Percentiles rank a stretch among this genome's conserved stretches.
Evolutionary conservation across 2,888 invertebrate genomes (phyloP).

Genomic region (Tetragnatha montana): DNA sequence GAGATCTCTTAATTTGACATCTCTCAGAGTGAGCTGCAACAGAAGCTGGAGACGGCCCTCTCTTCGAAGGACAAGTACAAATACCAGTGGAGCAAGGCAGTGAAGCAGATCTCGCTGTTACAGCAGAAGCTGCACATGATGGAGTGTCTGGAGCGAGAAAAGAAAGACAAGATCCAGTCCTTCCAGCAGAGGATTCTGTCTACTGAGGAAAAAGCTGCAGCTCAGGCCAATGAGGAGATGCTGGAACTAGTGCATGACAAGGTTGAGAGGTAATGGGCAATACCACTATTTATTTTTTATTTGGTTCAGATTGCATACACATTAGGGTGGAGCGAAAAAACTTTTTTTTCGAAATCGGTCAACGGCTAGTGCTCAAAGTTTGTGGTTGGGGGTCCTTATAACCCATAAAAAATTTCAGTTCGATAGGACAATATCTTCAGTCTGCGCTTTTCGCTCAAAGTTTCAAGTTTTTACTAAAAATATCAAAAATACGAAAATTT

Average conservation of each 20-base stretch:
- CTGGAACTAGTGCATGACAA: constrained; percentile 56
- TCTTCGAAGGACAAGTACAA: constrained; percentile 77
- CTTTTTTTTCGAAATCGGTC: too few species aligned
- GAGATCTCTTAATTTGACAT: neutral
- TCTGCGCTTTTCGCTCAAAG: too few species aligned
- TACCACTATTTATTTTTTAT: too few species aligned
- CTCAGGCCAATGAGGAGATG: constrained; percentile 49
- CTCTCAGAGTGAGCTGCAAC: constrained; percentile 62
- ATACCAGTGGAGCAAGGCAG: constrained; percentile 77
- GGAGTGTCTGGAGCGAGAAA: constrained; percentile 54
- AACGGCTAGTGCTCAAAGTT: too few species aligned
- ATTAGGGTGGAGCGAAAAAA: too few species aligned
- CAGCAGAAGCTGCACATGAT: constrained; percentile 62
- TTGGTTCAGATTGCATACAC: too few species aligned
- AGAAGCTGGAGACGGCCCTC: constrained; percentile 76
- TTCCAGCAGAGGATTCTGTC: constrained; percentile 49
- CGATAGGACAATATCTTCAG: too few species aligned
- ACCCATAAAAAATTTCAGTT: too few species aligned
- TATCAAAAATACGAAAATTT: too few species aligned
- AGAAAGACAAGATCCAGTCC: constrained; percentile 59
- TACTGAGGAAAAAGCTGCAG: constrained; percentile 52
- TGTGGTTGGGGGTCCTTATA: too few species aligned
- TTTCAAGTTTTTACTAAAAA: too few species aligned
- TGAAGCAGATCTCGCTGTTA: constrained; percentile 76
- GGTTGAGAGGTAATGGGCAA: constrained; percentile 61